phyloP scores from a whole-genome alignment of 2,797 vertebrate species.

The Epinephelus awoara region DNA sequence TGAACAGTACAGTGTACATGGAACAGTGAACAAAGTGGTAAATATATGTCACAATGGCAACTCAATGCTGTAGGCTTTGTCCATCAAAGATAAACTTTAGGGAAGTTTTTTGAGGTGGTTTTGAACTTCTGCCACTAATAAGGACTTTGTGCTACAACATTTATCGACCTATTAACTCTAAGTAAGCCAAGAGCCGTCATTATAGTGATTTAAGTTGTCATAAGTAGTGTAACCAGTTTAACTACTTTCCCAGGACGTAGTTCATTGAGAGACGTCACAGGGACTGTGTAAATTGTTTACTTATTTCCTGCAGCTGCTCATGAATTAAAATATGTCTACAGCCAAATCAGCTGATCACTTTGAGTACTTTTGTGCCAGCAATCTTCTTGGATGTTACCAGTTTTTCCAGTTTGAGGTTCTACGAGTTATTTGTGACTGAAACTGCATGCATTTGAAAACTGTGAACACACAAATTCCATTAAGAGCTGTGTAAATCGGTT shows the following conservation, averaged over 20 bases:
- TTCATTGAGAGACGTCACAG: not conserved
- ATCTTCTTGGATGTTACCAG: not conserved
- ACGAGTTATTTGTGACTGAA: slow-evolving; percentile 5
- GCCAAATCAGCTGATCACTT: slow-evolving; percentile 3
- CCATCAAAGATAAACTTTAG: not conserved
- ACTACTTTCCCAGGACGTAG: not conserved
- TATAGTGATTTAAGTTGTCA: not conserved
- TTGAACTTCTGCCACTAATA: not conserved
- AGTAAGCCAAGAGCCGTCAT: not conserved
- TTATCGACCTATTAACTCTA: not conserved
- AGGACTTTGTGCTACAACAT: not conserved
- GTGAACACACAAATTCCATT: not conserved
- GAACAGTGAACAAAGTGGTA: not conserved
- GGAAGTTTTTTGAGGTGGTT: not conserved
- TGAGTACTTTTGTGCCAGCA: not conserved
- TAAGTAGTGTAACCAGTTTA: not conserved
- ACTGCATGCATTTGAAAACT: not conserved
- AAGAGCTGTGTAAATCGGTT: slow-evolving; percentile 1
- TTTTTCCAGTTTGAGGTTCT: not conserved
- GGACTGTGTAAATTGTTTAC: not conserved
- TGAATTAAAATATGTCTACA: not conserved
- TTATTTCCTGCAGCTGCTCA: not conserved
- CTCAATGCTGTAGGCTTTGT: not conserved
- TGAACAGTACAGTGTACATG: not conserved
- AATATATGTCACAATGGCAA: not conserved